Conservation (phyloP, 1,140 invertebrate species). For the Eriocheir sinensis region DNA sequence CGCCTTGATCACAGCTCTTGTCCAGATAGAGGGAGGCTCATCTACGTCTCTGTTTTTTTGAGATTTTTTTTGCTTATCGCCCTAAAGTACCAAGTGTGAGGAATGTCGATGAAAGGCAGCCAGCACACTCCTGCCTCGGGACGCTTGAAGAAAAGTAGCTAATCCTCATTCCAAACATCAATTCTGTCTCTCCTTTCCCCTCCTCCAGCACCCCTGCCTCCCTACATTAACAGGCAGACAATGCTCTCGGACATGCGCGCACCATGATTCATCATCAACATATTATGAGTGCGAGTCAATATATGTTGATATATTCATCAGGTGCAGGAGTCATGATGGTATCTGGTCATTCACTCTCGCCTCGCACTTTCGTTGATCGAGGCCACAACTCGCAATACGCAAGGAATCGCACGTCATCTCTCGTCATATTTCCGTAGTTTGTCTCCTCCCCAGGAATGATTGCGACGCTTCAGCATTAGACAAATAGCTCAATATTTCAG, state of each 20-base stretch:
- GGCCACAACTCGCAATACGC: background rate
- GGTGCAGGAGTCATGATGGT: conserved; percentile 66
- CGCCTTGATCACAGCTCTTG: background rate
- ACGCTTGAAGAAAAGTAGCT: background rate
- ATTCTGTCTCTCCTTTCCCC: background rate
- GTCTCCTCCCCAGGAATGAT: background rate
- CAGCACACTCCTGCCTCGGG: background rate
- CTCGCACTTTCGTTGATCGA: conserved; percentile 66
- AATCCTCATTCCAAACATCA: background rate
- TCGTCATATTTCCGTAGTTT: background rate
- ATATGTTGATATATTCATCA: conserved; percentile 73
- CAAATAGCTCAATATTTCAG: background rate
- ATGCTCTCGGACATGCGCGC: background rate
- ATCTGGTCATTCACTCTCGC: conserved; percentile 54
- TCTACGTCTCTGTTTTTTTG: background rate
- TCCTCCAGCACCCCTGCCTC: background rate
- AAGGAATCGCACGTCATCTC: background rate
- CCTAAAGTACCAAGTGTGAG: background rate
- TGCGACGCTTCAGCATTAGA: background rate
- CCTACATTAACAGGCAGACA: conserved; percentile 30
- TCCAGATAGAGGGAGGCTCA: background rate
- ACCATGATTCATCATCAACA: conserved; percentile 58
- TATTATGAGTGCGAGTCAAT: conserved; percentile 63
- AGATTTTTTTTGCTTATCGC: background rate
- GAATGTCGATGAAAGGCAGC: background rate